Evolutionary conservation across 2,888 invertebrate species (phyloP).

Genomic region (Acrocera orbiculus): DNA sequence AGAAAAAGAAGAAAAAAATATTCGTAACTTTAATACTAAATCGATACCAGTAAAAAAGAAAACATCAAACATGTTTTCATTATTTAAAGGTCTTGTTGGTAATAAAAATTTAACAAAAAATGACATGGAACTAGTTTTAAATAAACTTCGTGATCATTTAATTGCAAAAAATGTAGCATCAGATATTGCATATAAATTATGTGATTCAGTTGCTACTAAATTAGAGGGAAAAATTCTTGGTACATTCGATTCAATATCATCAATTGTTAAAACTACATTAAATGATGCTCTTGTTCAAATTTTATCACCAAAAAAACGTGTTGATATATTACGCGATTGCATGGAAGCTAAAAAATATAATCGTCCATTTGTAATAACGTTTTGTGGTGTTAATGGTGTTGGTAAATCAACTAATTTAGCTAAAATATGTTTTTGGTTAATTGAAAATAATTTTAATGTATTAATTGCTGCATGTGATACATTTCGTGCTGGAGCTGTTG

Average conservation of each 20-base stretch:
- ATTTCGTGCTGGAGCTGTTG: constrained; percentile 97
- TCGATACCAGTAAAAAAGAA: constrained; percentile 17
- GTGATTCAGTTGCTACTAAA: constrained; percentile 78
- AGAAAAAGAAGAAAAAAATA: constrained; percentile 21
- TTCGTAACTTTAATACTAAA: constrained; percentile 11
- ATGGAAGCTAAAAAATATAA: constrained; percentile 67
- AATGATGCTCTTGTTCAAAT: constrained; percentile 86
- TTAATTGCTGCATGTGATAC: constrained; percentile 98
- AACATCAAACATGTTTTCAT: constrained; percentile 55
- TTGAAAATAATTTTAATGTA: constrained; percentile 91
- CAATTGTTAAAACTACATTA: constrained; percentile 70
- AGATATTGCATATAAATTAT: constrained; percentile 85
- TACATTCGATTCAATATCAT: constrained; percentile 85
- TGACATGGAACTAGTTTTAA: constrained; percentile 71
- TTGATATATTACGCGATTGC: constrained; percentile 92
- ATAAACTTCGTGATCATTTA: constrained; percentile 87
- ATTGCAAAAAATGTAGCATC: constrained; percentile 95
- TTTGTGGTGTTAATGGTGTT: constrained; percentile 98
- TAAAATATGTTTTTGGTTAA: constrained; percentile 98
- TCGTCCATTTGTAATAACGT: constrained; percentile 89
- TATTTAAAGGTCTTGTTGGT: constrained; percentile 76
- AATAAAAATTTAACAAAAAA: constrained; percentile 67
- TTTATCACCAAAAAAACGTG: constrained; percentile 81
- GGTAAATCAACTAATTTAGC: constrained; percentile 98
- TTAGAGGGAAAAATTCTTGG: constrained; percentile 83